Evolutionary conservation across 2,888 invertebrate species (phyloP).

Genomic region (Cataglyphis albicans): DNA sequence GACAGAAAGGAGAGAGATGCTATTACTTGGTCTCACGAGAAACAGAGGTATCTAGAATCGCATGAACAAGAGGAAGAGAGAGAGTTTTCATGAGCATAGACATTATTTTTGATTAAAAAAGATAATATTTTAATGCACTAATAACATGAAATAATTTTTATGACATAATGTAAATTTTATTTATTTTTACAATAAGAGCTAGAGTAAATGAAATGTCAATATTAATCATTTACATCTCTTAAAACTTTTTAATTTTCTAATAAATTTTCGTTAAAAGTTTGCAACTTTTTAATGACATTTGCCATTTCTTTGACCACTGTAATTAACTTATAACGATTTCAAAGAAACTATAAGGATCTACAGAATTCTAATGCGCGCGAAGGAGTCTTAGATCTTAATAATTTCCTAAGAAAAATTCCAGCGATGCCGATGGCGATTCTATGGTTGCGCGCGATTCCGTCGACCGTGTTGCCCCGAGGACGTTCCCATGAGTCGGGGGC

Average conservation of each 20-base stretch:
- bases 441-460: conserved; percentile 35
- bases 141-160: not conserved
- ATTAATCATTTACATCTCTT: not conserved
- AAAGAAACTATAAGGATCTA: conserved; percentile 8
- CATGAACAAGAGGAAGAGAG: not conserved
- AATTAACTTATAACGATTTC: conserved; percentile 34
- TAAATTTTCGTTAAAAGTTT: not conserved
- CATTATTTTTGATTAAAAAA: not conserved
- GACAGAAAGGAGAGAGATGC: not conserved
- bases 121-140: not conserved
- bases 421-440: conserved; percentile 31
- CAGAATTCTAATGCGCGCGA: conserved; percentile 43
- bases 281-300: conserved; percentile 2
- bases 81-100: not conserved
- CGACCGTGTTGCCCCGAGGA: conserved; percentile 76
- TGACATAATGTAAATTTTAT: not conserved
- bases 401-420: conserved; percentile 53
- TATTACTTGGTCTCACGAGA: not conserved
- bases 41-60: not conserved
- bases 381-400: conserved; percentile 44
- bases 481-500: conserved; percentile 84
- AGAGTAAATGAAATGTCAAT: not conserved
- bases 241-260: not conserved
- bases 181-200: not conserved
- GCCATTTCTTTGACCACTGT: not conserved